Evolutionary conservation across 2,888 invertebrate species (phyloP).

Genomic region (Mesoligia furuncula): DNA sequence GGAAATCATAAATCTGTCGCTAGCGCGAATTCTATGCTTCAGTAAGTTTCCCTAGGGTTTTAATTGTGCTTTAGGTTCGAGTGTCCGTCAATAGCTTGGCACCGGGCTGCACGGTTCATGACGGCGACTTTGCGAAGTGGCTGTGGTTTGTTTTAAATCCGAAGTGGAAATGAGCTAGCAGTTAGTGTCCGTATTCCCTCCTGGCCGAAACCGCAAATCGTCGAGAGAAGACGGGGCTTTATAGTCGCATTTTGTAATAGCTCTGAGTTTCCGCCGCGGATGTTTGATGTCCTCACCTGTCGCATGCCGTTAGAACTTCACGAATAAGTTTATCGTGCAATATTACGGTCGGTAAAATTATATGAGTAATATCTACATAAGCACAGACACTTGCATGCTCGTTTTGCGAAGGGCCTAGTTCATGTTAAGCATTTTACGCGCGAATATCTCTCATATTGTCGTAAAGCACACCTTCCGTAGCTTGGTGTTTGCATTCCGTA

Average conservation of each 20-base stretch:
- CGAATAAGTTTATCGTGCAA: slow-evolving; percentile 70
- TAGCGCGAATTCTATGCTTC: neutral
- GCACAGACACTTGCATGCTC: slow-evolving; percentile 17
- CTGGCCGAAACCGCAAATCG: slow-evolving; percentile 83
- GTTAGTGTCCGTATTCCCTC: slow-evolving; percentile 79
- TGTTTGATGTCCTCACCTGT: slow-evolving; percentile 81
- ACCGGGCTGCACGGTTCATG: slow-evolving; percentile 59
- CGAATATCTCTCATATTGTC: slow-evolving; percentile 11
- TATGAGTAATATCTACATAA: slow-evolving; percentile 24
- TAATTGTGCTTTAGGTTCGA: slow-evolving; percentile 14
- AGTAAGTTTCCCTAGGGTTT: slow-evolving; percentile 4
- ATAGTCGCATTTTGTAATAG: slow-evolving; percentile 77
- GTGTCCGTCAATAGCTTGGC: slow-evolving; percentile 31
- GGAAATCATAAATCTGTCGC: slow-evolving; percentile 26
- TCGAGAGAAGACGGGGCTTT: slow-evolving; percentile 75
- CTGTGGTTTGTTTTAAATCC: slow-evolving; percentile 83
- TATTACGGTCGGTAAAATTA: slow-evolving; percentile 36
- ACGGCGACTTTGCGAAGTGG: slow-evolving; percentile 73
- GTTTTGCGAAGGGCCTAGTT: slow-evolving; percentile 5
- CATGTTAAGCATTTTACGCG: slow-evolving; percentile 1
- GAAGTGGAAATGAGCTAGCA: slow-evolving; percentile 84
- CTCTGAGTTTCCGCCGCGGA: slow-evolving; percentile 75
- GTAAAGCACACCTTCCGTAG: slow-evolving; percentile 6
- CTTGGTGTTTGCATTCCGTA: slow-evolving; percentile 40
- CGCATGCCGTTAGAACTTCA: slow-evolving; percentile 78